Percentiles rank a stretch among this genome's conserved stretches.
phyloP scores from a whole-genome alignment of 2,888 invertebrate genomes.

The Caenorhabditis wallacei region DNA sequence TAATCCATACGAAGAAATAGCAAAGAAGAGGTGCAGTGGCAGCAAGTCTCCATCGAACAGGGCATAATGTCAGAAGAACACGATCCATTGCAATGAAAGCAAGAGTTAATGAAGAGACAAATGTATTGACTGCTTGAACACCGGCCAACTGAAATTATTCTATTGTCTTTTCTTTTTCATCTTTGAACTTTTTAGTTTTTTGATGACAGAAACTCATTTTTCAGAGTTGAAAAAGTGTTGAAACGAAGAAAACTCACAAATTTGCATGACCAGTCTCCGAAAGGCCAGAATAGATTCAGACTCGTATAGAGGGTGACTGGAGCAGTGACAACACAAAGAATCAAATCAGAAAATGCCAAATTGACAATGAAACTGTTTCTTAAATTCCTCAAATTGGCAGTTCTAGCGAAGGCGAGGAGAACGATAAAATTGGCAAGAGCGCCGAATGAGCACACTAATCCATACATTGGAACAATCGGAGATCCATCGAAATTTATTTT shows the following conservation, averaged over 20 bases:
- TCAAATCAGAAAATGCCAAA: slow-evolving; percentile 81
- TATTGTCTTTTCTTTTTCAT: not conserved
- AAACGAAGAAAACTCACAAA: slow-evolving; percentile 67
- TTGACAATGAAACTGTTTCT: slow-evolving; percentile 83
- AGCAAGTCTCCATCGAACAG: slow-evolving; percentile 81
- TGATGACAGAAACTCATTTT: no score
- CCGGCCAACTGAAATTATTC: slow-evolving; percentile 77
- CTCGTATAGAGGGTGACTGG: slow-evolving; percentile 81
- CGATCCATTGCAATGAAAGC: slow-evolving; percentile 82
- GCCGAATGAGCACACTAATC: slow-evolving; percentile 80
- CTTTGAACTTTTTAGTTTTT: no score
- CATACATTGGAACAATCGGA: slow-evolving; percentile 77
- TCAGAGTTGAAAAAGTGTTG: not conserved
- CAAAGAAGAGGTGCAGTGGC: slow-evolving; percentile 80
- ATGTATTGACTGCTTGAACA: slow-evolving; percentile 82
- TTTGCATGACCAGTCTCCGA: slow-evolving; percentile 79
- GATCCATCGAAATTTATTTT: slow-evolving; percentile 77
- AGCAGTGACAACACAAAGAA: slow-evolving; percentile 81
- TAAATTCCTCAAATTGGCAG: slow-evolving; percentile 79
- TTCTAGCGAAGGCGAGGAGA: slow-evolving; percentile 75
- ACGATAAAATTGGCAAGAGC: slow-evolving; percentile 80
- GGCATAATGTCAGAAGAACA: slow-evolving; percentile 81
- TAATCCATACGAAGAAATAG: slow-evolving; percentile 81
- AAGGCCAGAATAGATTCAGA: slow-evolving; percentile 82
- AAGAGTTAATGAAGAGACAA: slow-evolving; percentile 82